phyloP scores from a whole-genome alignment of 2,888 invertebrate species.

The Drosophila peninsularis region DNA sequence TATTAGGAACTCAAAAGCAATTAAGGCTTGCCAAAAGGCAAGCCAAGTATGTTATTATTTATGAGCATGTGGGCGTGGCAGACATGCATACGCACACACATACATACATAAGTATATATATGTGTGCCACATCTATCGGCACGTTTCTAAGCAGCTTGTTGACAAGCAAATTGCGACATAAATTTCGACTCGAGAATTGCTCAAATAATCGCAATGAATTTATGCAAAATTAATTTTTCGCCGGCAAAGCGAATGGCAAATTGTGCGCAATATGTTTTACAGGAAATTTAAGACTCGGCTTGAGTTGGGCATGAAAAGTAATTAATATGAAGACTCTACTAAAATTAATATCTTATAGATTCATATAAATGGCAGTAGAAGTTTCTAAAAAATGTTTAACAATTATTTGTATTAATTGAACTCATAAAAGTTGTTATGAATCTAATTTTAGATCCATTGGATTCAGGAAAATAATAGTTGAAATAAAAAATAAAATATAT shows the following conservation, averaged over 20 bases:
- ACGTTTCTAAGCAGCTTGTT: constrained; percentile 60
- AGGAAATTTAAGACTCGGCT: not conserved
- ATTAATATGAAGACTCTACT: not conserved
- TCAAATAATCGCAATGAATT: constrained; percentile 40
- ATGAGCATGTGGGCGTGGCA: constrained; percentile 38
- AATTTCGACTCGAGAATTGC: constrained; percentile 36
- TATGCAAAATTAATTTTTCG: constrained; percentile 36
- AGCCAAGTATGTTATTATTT: constrained; percentile 54
- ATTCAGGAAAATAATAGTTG: too few relatives aligned
- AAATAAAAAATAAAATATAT: too few relatives aligned
- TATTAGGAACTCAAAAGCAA: constrained; percentile 62
- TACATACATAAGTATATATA: not conserved
- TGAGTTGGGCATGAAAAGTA: not conserved
- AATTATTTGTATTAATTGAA: not conserved
- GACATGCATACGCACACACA: not conserved
- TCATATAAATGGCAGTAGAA: not conserved
- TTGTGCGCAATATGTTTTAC: not conserved
- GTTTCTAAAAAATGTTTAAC: not conserved
- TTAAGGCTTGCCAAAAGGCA: constrained; percentile 53
- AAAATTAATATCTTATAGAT: not conserved
- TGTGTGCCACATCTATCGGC: constrained; percentile 36
- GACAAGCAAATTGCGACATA: constrained; percentile 58
- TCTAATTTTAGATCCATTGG: too few relatives aligned
- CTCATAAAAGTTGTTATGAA: not conserved
- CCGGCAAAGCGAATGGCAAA: not conserved